Percentiles rank a stretch among this genome's conserved stretches.
Conservation (phyloP, 1,140 invertebrate species). For the Lethocerus indicus region DNA sequence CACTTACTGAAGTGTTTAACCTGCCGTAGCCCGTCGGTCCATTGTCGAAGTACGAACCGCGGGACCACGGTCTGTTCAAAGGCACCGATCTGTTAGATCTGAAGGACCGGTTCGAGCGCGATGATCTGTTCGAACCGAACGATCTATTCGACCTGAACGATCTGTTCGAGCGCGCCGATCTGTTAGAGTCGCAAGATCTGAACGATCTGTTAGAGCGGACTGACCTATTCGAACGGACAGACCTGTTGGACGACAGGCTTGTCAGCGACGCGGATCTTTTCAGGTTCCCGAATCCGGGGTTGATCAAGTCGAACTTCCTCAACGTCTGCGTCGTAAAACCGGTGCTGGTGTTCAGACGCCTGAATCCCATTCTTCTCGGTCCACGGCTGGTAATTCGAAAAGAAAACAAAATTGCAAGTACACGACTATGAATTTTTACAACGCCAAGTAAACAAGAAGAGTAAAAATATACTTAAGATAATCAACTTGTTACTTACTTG, state of each 20-base stretch:
- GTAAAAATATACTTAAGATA: background rate
- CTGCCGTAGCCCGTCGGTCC: no score
- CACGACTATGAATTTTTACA: background rate
- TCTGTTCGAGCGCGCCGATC: background rate
- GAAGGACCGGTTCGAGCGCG: background rate
- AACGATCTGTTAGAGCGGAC: background rate
- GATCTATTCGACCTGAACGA: background rate
- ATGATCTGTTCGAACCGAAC: background rate
- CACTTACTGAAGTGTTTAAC: no score
- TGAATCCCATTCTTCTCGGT: background rate
- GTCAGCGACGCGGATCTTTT: background rate
- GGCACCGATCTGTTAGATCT: background rate
- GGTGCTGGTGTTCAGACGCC: background rate
- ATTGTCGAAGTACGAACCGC: no score
- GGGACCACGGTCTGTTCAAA: background rate
- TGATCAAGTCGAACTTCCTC: background rate
- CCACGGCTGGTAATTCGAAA: background rate
- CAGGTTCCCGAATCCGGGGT: background rate
- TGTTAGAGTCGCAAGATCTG: background rate
- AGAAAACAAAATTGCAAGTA: background rate
- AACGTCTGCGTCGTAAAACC: background rate
- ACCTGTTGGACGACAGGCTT: background rate
- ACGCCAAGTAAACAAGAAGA: background rate
- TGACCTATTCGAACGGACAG: background rate
- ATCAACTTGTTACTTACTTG: background rate